phyloP scores from a whole-genome alignment of 1,140 invertebrate genomes.

The Trichonephila clavipes region DNA sequence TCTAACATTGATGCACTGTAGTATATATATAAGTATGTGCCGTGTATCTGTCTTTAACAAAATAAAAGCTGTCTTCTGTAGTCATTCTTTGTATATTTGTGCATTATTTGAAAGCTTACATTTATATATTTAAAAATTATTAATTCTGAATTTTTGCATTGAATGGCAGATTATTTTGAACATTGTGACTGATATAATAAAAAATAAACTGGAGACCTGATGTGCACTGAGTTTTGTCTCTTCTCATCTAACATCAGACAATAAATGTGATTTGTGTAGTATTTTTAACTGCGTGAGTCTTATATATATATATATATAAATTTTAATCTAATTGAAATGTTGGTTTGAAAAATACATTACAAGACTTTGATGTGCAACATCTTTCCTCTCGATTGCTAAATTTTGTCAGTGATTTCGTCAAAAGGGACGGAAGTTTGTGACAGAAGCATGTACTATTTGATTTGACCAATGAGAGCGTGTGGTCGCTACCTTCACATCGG shows the following conservation, averaged over 20 bases:
- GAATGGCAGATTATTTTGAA: conserved; percentile 65
- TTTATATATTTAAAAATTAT: conserved; percentile 64
- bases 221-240: conserved; percentile 24
- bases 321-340: too few relatives aligned
- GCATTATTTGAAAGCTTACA: conserved; percentile 68
- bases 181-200: conserved; percentile 68
- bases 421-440: too few relatives aligned
- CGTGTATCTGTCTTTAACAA: conserved; percentile 68
- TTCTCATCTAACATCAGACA: not conserved
- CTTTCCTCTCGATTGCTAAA: too few relatives aligned
- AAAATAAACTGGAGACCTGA: conserved; percentile 69
- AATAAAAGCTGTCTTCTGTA: conserved; percentile 76
- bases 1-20: conserved; percentile 76
- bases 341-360: too few relatives aligned
- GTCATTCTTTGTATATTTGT: conserved; percentile 71
- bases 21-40: conserved; percentile 75
- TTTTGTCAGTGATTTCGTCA: too few relatives aligned
- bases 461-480: too few relatives aligned
- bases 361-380: too few relatives aligned
- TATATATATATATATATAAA: too few relatives aligned
- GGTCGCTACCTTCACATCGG: too few relatives aligned
- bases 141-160: conserved; percentile 59
- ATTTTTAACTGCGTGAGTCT: not conserved
- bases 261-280: too few relatives aligned
- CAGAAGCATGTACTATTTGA: too few relatives aligned